A percentile compares a stretch with the other conserved stretches of the same genome.
Evolutionary conservation across 2,888 invertebrate genomes (phyloP).

Genomic region (Epinotia brunnichana): DNA sequence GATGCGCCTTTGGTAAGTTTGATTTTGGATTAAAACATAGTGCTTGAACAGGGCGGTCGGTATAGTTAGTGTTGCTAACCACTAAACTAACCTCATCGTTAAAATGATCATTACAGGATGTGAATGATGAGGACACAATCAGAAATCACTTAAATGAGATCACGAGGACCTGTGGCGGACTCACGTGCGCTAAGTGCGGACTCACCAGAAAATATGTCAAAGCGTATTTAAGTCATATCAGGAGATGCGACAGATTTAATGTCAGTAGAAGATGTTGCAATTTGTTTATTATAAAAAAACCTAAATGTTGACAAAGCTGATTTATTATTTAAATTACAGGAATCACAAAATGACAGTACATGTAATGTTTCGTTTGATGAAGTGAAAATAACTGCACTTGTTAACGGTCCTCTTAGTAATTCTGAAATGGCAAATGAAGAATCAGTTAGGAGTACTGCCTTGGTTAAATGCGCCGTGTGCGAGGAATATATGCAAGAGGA

Average conservation of each 20-base stretch:
- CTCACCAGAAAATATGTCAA: constrained; percentile 46
- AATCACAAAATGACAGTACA: constrained; percentile 25
- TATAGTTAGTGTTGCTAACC: too few species aligned
- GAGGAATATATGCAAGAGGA: constrained; percentile 45
- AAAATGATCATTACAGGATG: constrained; percentile 45
- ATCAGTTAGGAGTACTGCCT: background rate
- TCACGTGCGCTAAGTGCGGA: constrained; percentile 54
- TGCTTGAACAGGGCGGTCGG: too few species aligned
- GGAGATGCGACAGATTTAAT: constrained; percentile 36
- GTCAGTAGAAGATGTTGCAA: constrained; percentile 10
- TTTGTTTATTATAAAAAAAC: background rate
- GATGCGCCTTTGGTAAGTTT: constrained; percentile 39
- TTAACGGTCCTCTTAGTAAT: background rate
- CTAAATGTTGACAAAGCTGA: background rate
- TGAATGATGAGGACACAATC: constrained; percentile 50
- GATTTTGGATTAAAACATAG: background rate
- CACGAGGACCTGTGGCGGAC: constrained; percentile 47
- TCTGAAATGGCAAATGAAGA: background rate
- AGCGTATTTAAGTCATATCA: constrained; percentile 45
- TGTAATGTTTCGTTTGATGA: background rate
- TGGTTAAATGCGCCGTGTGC: constrained; percentile 56
- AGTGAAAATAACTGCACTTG: background rate
- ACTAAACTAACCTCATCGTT: too few species aligned
- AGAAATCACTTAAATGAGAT: constrained; percentile 54
- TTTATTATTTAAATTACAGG: background rate